These are phyloP conservation scores for Rambutsinella grinnellia DNA, from an alignment of 2,888 invertebrate species.

Conservation along the genomic window DNA sequence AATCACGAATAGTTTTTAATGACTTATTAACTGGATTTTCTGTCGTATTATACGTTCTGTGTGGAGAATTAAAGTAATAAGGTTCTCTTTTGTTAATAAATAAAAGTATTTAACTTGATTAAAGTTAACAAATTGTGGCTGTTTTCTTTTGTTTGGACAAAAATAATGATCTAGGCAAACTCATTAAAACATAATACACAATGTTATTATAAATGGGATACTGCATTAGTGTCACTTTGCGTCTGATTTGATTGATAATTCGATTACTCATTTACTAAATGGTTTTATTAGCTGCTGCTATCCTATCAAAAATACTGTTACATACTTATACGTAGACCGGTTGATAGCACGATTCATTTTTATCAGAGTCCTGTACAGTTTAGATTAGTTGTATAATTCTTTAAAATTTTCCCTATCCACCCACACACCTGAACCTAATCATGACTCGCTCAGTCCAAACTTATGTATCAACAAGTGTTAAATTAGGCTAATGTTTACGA, in stretches of 20 bases:
- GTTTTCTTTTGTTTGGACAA: conserved; percentile 27
- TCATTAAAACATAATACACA: background rate
- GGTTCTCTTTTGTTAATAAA: conserved; percentile 32
- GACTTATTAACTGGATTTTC: conserved; percentile 36
- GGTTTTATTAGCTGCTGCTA: conserved; percentile 38
- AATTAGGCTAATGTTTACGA: too few relatives aligned
- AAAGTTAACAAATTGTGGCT: conserved; percentile 11
- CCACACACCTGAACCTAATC: conserved; percentile 30
- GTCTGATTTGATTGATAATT: background rate
- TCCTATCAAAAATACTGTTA: conserved; percentile 53
- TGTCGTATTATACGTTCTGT: conserved; percentile 42
- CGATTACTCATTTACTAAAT: conserved; percentile 10
- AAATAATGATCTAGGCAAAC: background rate
- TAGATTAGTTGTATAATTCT: conserved; percentile 18
- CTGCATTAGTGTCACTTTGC: too few relatives aligned
- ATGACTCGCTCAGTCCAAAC: conserved; percentile 48
- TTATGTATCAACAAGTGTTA: too few relatives aligned
- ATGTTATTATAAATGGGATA: too few relatives aligned
- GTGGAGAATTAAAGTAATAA: conserved; percentile 22
- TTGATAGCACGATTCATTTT: conserved; percentile 29
- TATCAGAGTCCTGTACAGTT: background rate
- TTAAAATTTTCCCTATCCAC: conserved; percentile 13
- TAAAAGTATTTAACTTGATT: conserved; percentile 38
- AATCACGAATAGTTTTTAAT: conserved; percentile 43
- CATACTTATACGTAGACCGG: conserved; percentile 25